Conservation (phyloP, 1,140 invertebrate genomes). For the Holotrichia oblita region DNA sequence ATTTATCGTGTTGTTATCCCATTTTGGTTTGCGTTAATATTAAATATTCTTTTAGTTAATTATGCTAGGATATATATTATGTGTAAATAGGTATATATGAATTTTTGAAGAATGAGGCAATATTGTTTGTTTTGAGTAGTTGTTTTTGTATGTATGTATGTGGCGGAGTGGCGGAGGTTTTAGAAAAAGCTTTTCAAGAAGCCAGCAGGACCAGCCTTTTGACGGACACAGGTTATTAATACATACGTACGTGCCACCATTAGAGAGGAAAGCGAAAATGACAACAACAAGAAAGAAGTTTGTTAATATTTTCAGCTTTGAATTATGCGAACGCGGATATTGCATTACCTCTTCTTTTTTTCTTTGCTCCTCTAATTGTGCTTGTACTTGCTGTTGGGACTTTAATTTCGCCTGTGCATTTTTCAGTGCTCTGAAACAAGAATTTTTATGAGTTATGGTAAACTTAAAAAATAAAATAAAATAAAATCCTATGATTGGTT, state of each 20-base stretch:
- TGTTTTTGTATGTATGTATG: slow-evolving; percentile 38
- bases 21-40: slow-evolving; percentile 17
- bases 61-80: slow-evolving; percentile 5
- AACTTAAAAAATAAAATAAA: background rate
- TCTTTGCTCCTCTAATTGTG: slow-evolving; percentile 70
- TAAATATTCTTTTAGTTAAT: background rate
- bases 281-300: slow-evolving; percentile 40
- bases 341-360: slow-evolving; percentile 70
- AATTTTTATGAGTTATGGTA: background rate
- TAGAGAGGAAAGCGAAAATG: slow-evolving; percentile 41
- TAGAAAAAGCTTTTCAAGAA: slow-evolving; percentile 92
- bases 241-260: slow-evolving; percentile 47
- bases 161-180: slow-evolving; percentile 55
- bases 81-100: slow-evolving; percentile 41
- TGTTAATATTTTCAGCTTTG: slow-evolving; percentile 23
- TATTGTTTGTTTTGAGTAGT: slow-evolving; percentile 45
- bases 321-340: background rate
- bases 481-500: too few species aligned
- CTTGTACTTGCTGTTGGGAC: slow-evolving; percentile 75
- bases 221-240: slow-evolving; percentile 6
- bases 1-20: background rate
- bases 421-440: slow-evolving; percentile 78
- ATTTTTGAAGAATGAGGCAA: slow-evolving; percentile 55
- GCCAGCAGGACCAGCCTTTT: slow-evolving; percentile 82
- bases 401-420: slow-evolving; percentile 86